A percentile compares a stretch with the other conserved stretches of the same genome.
Conservation (phyloP, 2,797 vertebrate genomes). For the Amphiprion clarkii region DNA sequence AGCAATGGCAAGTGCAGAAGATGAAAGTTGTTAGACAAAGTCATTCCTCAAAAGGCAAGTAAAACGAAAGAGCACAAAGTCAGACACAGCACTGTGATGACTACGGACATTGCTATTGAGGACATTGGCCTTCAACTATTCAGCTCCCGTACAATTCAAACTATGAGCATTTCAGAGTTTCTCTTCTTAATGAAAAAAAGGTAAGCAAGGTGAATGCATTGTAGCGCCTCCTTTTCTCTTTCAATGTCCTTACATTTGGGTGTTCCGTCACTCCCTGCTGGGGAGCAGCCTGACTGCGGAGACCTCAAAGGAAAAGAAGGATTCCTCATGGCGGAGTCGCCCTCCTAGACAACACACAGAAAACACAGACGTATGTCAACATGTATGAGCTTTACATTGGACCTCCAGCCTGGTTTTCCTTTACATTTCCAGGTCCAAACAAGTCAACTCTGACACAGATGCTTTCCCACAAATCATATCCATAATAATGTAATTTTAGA, state of each 20-base stretch:
- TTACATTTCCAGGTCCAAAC: too few relatives aligned
- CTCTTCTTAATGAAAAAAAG: slow-evolving; percentile 9
- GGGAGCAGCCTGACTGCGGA: slow-evolving; percentile 94
- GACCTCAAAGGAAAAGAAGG: slow-evolving; percentile 92
- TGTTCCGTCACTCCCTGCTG: slow-evolving; percentile 94
- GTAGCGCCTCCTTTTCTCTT: not conserved
- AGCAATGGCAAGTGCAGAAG: slow-evolving; percentile 26
- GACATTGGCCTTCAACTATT: slow-evolving; percentile 6
- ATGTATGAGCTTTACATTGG: not conserved
- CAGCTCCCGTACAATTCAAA: not conserved
- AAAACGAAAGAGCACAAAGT: slow-evolving; percentile 3
- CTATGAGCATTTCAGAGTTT: not conserved
- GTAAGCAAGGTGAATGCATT: not conserved
- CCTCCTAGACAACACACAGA: slow-evolving; percentile 85
- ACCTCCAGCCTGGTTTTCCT: not conserved
- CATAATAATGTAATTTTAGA: too few relatives aligned
- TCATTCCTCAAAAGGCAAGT: slow-evolving; percentile 2
- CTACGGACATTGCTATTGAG: not conserved
- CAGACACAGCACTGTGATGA: slow-evolving; percentile 1
- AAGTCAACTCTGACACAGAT: too few relatives aligned
- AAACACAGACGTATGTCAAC: slow-evolving; percentile 20
- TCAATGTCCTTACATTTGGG: slow-evolving; percentile 89
- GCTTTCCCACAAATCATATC: too few relatives aligned
- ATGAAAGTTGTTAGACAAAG: slow-evolving; percentile 3
- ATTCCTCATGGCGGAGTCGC: slow-evolving; percentile 92